phyloP scores from a whole-genome alignment of 1,140 invertebrate species.

The Hyposmocoma kahamanoa region DNA sequence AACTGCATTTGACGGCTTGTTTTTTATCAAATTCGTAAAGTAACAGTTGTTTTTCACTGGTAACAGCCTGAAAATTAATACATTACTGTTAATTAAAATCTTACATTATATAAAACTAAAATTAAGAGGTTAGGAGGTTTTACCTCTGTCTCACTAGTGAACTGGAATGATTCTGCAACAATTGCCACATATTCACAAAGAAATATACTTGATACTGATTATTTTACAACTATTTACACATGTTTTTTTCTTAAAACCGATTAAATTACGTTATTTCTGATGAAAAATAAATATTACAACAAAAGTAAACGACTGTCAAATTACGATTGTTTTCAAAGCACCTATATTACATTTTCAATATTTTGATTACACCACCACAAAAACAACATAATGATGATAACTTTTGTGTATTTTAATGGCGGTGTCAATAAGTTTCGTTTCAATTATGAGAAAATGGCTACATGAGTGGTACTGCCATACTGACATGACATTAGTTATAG shows the following conservation, averaged over 20 bases:
- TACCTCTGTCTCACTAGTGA: constrained; percentile 32
- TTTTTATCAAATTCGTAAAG: constrained; percentile 44
- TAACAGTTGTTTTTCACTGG: constrained; percentile 35
- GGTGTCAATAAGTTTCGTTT: too few species aligned
- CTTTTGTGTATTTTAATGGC: too few species aligned
- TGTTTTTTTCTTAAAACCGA: not conserved
- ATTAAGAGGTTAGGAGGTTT: constrained; percentile 13
- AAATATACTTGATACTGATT: not conserved
- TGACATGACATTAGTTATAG: too few species aligned
- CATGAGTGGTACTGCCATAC: too few species aligned
- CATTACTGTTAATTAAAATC: not conserved
- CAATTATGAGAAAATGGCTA: too few species aligned
- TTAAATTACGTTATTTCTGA: constrained; percentile 1
- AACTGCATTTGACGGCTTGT: constrained; percentile 39
- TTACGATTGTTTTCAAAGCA: too few species aligned
- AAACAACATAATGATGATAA: too few species aligned
- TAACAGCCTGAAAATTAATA: constrained; percentile 26
- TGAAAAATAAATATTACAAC: too few species aligned
- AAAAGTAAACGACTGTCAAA: too few species aligned
- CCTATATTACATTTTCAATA: too few species aligned
- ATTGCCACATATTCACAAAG: constrained; percentile 37
- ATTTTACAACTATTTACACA: not conserved
- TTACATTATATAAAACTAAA: constrained; percentile 3
- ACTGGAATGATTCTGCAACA: constrained; percentile 32
- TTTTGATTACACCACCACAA: too few species aligned